Base-by-base conservation (phyloP, 2,888 invertebrate genomes). In the Mycogona germanica region DNA sequence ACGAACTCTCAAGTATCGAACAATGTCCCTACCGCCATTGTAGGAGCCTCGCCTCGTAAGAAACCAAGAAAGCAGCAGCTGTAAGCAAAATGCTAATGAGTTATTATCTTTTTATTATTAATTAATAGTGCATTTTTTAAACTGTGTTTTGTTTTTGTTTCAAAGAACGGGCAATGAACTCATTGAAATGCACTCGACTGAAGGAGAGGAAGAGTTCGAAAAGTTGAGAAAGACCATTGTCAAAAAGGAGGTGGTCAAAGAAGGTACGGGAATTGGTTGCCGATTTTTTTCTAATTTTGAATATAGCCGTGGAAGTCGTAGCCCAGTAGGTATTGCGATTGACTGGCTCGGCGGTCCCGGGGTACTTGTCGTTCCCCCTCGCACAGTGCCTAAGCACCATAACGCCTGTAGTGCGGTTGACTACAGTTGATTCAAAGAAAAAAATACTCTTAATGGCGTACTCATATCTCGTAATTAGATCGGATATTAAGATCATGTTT, bases 61-160 rank as follows among this genome's bases (percentile, higher is more conserved):
- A 92, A 93, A 66, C 87, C 93, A 0, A 75, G 93, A 56, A 91
- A 95, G 67, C 93, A 85, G 63, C 81, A 84, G 71, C 75, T 87
- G 87, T 88, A 72, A 76, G 81, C 76, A 6, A 19, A 12, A 14
- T 42, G 9, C 1, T 25, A 23, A 12, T 46, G 5, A 30, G 21
- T 14, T 38, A 50, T 40, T 40, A n/a, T 17, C 21, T 40, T 32
- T 48, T 5, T 47, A 46, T 25, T 48, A 35, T 29, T 35, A 55
- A 21, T 14, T 21, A 5, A 42, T 5, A n/a, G 1, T 19, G 14
- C 2, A 1, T 42, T 42, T 42, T 17, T 2, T 6, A 19, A 42
- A 21, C 2, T n/a, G 23, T n/a, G 6, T 12, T 42, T 21, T 42
- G 21, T 9, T 42, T 42, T 21, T 19, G 6, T 21, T 19, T 14